phyloP scores from a whole-genome alignment of 2,113 vertebrate species.

The Limanda limanda region DNA sequence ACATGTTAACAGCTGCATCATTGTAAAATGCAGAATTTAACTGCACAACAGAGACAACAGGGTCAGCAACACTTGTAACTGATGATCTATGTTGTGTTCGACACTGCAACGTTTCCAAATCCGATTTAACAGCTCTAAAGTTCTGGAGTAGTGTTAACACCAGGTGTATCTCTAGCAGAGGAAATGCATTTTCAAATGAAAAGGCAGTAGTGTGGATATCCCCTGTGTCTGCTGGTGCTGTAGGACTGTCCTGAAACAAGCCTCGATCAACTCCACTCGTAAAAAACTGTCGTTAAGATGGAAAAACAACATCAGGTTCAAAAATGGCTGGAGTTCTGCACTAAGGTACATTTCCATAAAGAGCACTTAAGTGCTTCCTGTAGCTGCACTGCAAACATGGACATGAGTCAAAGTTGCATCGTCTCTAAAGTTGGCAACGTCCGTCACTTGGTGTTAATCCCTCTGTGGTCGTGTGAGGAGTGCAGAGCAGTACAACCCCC shows the following conservation, averaged over 20 bases:
- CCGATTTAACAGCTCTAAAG: no score
- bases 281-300: background rate
- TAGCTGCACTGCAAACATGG: conserved; percentile 2
- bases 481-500: background rate
- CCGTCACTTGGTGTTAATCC: background rate
- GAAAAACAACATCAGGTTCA: fast-evolving
- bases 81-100: no score
- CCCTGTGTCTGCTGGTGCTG: background rate
- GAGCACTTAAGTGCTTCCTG: conserved; percentile 1
- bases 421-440: background rate
- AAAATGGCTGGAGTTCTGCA: conserved; percentile 21
- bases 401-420: background rate
- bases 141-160: no score
- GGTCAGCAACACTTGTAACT: no score
- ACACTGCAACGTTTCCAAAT: no score
- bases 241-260: background rate
- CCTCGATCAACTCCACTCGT: background rate
- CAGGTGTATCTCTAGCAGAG: no score
- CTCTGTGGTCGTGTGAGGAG: background rate
- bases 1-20: no score
- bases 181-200: no score
- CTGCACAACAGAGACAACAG: no score
- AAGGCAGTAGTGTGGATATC: background rate
- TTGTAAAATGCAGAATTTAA: no score
- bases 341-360: conserved; percentile 3